Conservation (phyloP, 2,888 invertebrate genomes). For the Plutella xylostella region DNA sequence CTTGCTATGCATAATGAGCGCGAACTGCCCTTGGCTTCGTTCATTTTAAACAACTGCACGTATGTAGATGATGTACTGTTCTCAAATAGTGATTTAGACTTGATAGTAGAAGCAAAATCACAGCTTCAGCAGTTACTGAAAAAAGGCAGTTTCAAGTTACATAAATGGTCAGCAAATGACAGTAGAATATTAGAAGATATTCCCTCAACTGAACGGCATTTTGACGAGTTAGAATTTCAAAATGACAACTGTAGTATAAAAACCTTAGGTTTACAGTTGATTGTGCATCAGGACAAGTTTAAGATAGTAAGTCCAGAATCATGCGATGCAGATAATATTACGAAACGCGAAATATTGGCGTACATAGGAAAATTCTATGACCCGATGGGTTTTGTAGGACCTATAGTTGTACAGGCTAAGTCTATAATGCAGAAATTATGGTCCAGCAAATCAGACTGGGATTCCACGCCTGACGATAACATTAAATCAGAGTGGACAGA, state of each 20-base stretch:
- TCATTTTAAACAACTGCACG: neutral
- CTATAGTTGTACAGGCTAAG: neutral
- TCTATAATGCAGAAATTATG: constrained; percentile 14
- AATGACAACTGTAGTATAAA: neutral
- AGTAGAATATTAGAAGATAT: neutral
- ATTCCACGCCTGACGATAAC: constrained; percentile 2
- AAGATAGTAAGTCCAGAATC: neutral
- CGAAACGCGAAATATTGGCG: neutral
- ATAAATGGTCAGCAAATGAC: neutral
- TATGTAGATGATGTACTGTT: constrained; percentile 1
- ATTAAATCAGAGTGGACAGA: constrained; percentile 7
- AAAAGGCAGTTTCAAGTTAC: neutral
- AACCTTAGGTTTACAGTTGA: neutral
- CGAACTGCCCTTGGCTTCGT: neutral
- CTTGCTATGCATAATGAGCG: neutral
- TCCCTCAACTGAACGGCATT: neutral
- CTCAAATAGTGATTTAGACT: too few relatives aligned
- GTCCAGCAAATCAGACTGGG: constrained; percentile 11
- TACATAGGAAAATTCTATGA: neutral
- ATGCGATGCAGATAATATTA: neutral
- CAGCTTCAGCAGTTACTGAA: neutral
- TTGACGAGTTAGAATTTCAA: neutral
- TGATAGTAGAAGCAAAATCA: neutral
- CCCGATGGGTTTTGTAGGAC: neutral
- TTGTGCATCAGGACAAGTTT: neutral